Base-by-base conservation (phyloP, 2,888 invertebrate species). In the Rhodophaea formosa region DNA sequence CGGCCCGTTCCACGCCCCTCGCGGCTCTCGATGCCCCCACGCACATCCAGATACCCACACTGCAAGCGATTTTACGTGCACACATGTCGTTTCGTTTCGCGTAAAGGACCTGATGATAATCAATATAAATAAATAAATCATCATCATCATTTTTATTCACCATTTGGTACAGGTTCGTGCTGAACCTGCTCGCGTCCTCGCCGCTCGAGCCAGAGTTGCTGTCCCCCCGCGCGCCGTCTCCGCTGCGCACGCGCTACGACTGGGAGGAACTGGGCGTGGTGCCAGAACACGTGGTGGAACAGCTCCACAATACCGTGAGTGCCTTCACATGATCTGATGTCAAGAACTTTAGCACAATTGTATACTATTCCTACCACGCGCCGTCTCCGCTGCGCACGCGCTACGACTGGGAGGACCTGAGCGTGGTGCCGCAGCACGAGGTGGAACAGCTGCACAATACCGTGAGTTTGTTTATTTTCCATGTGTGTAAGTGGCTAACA, bases 291-390 rank as follows among this genome's bases (percentile, higher is more conserved):
- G 92, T 94, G 6, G 77, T 94, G 16, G 91, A 93, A 65, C 94
- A 95, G 72, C 86, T 95, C 51, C 94, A 94, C 68, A 95, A 94
- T 63, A 95, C 94, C 92, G 95, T 95, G 82, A 90, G 90, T 77
- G n/a, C 3, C 12, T 1, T 10, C 0, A n/a, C 5, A 23, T 23
- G 23, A 23, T 23, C 2, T 2, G 23, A 23, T 23, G 2, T 23
- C 5, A 23, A 23, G 23, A 23, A 23, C 39, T n/a, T 1, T 39
- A 35, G 10, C 1, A 10, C 3, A 23, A 23, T 5, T 5, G 23
- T 23, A 2, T 23, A 5, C 23, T 23, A 23, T 23, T 23, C 5
- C 23, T 23, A 23, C 23, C 23, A 5, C 5, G 74, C 81, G 1
- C 77, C 84, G 0, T 83, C 86, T 10, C 84, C 87, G 0, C 68